phyloP scores from a whole-genome alignment of 1,140 invertebrate genomes.

The Trissolcus basalis region DNA sequence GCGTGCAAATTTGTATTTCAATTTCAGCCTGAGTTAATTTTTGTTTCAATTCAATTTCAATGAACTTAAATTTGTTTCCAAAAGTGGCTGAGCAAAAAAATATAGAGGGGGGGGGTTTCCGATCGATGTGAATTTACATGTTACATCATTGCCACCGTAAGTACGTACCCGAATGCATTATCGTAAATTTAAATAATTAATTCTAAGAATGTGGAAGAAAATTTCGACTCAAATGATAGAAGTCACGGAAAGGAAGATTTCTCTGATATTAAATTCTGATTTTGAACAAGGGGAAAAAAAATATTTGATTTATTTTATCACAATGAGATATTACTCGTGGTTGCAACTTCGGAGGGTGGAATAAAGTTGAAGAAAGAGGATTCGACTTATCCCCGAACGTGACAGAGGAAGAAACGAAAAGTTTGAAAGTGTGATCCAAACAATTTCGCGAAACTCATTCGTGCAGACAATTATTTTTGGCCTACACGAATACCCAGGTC shows the following conservation, averaged over 20 bases:
- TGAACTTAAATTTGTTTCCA: too few species aligned
- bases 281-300: conserved; percentile 38
- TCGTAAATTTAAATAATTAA: conserved; percentile 42
- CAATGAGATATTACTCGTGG: conserved; percentile 56
- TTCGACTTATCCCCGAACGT: conserved; percentile 33
- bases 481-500: conserved; percentile 20
- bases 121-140: too few species aligned
- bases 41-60: too few species aligned
- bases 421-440: neutral
- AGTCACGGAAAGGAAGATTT: conserved; percentile 48
- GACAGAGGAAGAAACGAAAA: conserved; percentile 14
- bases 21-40: too few species aligned
- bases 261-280: too few species aligned
- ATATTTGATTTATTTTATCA: conserved; percentile 48
- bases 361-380: conserved; percentile 16
- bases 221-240: conserved; percentile 5
- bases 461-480: conserved; percentile 32
- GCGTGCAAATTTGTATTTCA: too few species aligned
- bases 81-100: too few species aligned
- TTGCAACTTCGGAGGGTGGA: conserved; percentile 37
- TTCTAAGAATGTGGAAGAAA: conserved; percentile 41
- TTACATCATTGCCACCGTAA: too few species aligned
- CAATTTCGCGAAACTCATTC: conserved; percentile 8
- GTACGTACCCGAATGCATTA: conserved; percentile 3
- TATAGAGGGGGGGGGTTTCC: too few species aligned